Base-by-base conservation (phyloP, 2,113 vertebrate species). In the Lepus americanus region DNA sequence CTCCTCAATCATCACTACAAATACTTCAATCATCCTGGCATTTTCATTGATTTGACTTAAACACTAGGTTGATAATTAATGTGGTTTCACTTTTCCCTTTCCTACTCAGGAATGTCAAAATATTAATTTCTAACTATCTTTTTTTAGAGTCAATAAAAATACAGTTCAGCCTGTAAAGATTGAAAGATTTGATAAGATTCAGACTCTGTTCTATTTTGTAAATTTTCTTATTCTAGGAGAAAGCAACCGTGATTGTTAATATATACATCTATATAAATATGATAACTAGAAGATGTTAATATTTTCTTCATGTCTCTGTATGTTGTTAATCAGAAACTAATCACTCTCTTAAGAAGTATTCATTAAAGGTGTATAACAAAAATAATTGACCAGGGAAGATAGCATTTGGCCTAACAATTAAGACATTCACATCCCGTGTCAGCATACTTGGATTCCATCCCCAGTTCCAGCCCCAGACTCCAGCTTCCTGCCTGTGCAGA, bases 11-110 rank as follows among this genome's bases (percentile, higher is more conserved):
- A 51, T 77, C 55, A 73, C 39, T 36, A 81, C 17, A 94, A 74
- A 95, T 83, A 79, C 19, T 96, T 95, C 91, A 90, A n/a, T 96
- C 85, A 79, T 85, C 33, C 33, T 94, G 78, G 22, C 64, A 66
- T 86, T 78, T 96, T 96, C 91, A 89, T 59, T 96, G 89, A 89
- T 84, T 95, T 94, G 70, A 14, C 31, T 97, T 94, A 94, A 92
- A 86, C 23, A 61, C 12, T 63, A 67, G 55, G 27, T 67, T 86
- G 61, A 64, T 95, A 96, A 88, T 94, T 82, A 88, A 90, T 63
- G 29, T 64, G 82, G 29, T 88, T 17, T 64, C 59, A 61, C 51
- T 2, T 90, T 94, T 88, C 66, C 16, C 33, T 84, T 89, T 85
- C 33, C 12, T 95, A 78, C 59, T 63, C 51, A 61, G 63, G 39